Conservation (phyloP, 2,797 vertebrate species). For the Manis pentadactyla region DNA sequence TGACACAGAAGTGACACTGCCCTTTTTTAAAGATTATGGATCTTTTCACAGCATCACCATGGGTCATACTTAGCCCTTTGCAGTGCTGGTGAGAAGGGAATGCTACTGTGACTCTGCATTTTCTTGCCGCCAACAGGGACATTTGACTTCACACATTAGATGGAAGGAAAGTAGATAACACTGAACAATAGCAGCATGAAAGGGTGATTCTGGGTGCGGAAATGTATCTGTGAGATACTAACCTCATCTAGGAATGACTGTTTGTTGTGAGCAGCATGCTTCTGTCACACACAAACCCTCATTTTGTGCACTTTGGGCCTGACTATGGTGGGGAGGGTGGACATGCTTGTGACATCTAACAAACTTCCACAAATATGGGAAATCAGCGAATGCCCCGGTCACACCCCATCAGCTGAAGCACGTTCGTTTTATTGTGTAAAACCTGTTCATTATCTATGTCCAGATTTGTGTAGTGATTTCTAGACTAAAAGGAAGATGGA, state of each 20-base stretch:
- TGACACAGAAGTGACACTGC: background rate
- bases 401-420: background rate
- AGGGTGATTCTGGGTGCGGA: background rate
- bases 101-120: background rate
- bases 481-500: constrained; percentile 1
- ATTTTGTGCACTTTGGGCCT: background rate
- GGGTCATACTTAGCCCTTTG: background rate
- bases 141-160: constrained; percentile 14
- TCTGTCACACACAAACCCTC: background rate
- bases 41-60: background rate
- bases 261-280: background rate
- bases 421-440: background rate
- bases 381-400: background rate
- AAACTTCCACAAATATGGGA: background rate
- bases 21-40: background rate
- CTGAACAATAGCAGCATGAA: background rate
- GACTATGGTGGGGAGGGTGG: accelerated
- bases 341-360: accelerated
- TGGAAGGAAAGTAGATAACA: background rate
- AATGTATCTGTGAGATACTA: background rate
- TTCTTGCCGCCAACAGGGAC: background rate
- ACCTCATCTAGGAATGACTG: background rate
- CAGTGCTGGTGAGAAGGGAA: background rate
- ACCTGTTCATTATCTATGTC: background rate
- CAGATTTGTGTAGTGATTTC: background rate